Base-by-base conservation (phyloP, 1,140 invertebrate genomes). In the Mercenaria mercenaria region DNA sequence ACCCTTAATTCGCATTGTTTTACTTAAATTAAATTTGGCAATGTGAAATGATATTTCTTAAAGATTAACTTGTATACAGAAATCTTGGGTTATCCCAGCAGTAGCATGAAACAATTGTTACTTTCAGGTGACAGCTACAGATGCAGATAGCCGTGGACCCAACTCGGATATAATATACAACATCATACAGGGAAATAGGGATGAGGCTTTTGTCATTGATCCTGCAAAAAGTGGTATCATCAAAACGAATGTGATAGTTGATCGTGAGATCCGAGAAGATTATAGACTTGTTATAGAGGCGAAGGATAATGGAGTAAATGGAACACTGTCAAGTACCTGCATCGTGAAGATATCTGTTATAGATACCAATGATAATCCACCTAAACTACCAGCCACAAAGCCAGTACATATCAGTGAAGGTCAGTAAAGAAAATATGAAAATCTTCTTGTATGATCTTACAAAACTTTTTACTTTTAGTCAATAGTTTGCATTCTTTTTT, bases 191-290 rank as follows among this genome's bases (percentile, higher is more conserved):
- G 99, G 99, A 0, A 99, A 99, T 96, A 98, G 98, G 85, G 98
- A 99, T 96, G 98, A 99, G 93, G 99, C 99, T 10, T 99, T 99
- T 95, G 97, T 98, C 86, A 99, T 99, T 92, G 98, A 98, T 94
- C 98, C 98, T 0, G 97, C 98, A 0, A 98, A 98, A 94, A 99
- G 98, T 88, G 98, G 99, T n/a, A 98, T 99, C 61, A 98, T 99
- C 0, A 98, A 98, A 93, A 99, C 99, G 0, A 99, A 99, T 94
- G 99, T 98, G 80, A 98, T 99, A 1, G 96, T 99, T 61, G 99
- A 99, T 96, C 97, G 99, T 23, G 99, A 99, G 96, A 99, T 99
- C 88, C 97, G 98, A 3, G 98, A 99, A 93, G 97, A 97, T 47
- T 99, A 99, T 96, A 97, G 97, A 92, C 95, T 99, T 76, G 91